Evolutionary conservation across 2,797 vertebrate genomes (phyloP).

Genomic region (Valencia hispanica): DNA sequence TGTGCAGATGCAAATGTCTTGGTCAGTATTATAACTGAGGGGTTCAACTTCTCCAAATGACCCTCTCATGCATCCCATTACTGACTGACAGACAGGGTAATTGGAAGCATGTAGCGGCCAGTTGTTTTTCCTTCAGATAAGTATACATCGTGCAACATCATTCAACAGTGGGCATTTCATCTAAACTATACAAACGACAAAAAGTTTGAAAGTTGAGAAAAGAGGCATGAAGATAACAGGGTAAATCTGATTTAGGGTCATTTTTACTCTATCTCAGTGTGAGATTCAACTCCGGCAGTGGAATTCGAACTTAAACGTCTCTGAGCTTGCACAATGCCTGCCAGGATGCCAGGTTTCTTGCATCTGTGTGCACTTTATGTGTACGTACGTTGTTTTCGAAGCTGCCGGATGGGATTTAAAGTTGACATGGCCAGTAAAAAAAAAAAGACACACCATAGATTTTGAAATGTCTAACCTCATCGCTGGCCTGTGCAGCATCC

Average conservation of each 20-base stretch:
- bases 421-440: slow-evolving; percentile 5
- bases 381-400: slow-evolving; percentile 7
- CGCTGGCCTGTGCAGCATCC: slow-evolving; percentile 21
- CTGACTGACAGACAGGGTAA: slow-evolving; percentile 52
- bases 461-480: slow-evolving; percentile 35
- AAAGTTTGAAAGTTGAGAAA: not conserved
- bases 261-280: slow-evolving; percentile 16
- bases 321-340: slow-evolving; percentile 12
- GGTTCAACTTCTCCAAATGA: slow-evolving; percentile 37
- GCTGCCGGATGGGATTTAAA: slow-evolving; percentile 14
- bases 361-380: slow-evolving; percentile 8
- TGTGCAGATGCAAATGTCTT: slow-evolving; percentile 33
- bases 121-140: slow-evolving; percentile 47
- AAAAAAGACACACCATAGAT: not conserved
- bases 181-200: slow-evolving; percentile 3
- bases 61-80: slow-evolving; percentile 65
- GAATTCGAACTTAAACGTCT: not conserved
- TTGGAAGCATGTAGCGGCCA: slow-evolving; percentile 51
- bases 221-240: not conserved
- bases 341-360: not conserved
- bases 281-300: not conserved
- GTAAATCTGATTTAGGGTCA: slow-evolving; percentile 10
- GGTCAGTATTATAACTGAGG: slow-evolving; percentile 18
- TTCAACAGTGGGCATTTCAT: slow-evolving; percentile 22
- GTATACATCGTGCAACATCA: slow-evolving; percentile 1